Percentiles rank a stretch among this genome's conserved stretches.
Evolutionary conservation across 2,797 vertebrate species (phyloP).

Genomic region (Varecia variegata): DNA sequence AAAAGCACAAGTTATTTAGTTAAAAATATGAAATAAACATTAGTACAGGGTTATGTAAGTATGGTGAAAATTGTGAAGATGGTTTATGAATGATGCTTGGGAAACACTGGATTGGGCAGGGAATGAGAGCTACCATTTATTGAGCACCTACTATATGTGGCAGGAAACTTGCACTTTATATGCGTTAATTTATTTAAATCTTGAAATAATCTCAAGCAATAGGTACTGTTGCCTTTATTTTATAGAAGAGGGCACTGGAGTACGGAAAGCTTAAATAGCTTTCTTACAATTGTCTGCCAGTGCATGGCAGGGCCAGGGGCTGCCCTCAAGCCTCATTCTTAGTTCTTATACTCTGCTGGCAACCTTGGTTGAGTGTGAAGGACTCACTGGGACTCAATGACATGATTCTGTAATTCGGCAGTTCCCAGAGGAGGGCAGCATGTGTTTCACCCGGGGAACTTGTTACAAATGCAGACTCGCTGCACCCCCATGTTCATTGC

Average conservation of each 20-base stretch:
- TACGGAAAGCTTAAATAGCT: neutral
- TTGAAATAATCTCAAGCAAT: neutral
- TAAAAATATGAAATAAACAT: neutral
- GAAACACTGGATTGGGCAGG: neutral
- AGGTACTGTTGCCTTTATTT: neutral
- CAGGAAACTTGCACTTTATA: neutral
- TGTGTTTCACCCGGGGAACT: neutral
- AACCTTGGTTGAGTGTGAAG: neutral
- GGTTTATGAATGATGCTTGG: neutral
- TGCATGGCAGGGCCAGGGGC: neutral
- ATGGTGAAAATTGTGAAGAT: neutral
- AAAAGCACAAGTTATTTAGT: neutral
- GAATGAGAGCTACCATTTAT: neutral
- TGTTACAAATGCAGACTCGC: neutral
- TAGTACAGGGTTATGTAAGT: neutral
- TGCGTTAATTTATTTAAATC: neutral
- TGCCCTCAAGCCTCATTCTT: neutral
- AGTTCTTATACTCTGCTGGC: neutral
- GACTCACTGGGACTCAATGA: neutral
- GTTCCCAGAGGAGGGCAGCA: neutral
- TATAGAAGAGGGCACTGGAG: neutral
- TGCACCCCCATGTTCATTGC: neutral
- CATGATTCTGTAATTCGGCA: neutral
- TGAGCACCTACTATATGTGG: neutral
- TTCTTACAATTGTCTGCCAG: neutral